Evolutionary conservation across 2,113 vertebrate species (phyloP).

Genomic region (Oncorhynchus nerka): DNA sequence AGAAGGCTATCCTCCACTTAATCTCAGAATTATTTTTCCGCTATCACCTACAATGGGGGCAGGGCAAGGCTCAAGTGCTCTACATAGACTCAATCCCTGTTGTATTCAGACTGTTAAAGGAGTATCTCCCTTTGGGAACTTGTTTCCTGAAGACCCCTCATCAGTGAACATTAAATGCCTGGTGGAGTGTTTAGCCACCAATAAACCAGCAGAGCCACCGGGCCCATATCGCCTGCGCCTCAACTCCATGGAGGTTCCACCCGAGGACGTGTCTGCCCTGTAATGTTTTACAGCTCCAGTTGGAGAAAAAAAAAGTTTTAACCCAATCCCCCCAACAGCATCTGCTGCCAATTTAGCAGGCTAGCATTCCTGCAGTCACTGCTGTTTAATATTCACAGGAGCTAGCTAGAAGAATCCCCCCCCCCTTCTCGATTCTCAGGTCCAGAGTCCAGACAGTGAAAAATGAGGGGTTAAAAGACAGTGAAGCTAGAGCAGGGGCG

Average conservation of each 20-base stretch:
- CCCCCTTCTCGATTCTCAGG: constrained; percentile 34
- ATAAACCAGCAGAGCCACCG: constrained; percentile 19
- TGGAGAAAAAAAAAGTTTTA: constrained; percentile 71
- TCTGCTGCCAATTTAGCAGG: constrained; percentile 76
- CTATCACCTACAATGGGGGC: constrained; percentile 13
- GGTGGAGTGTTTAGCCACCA: constrained; percentile 44
- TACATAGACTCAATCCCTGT: not conserved
- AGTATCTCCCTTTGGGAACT: constrained; percentile 22
- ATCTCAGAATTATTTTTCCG: constrained; percentile 17
- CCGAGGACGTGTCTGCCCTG: constrained; percentile 61
- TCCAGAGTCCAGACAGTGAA: constrained; percentile 61
- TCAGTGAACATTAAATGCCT: constrained; percentile 55
- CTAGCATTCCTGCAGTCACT: constrained; percentile 69
- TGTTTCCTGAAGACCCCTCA: constrained; percentile 33
- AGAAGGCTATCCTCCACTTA: constrained; percentile 37
- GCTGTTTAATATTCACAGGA: constrained; percentile 78
- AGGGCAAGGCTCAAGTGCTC: constrained; percentile 6
- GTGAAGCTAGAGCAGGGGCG: constrained; percentile 54
- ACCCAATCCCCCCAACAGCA: constrained; percentile 67
- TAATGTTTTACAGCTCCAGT: constrained; percentile 69
- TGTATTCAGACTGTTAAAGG: constrained; percentile 3
- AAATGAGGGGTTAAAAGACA: constrained; percentile 74
- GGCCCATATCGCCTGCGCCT: constrained; percentile 28
- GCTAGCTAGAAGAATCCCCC: constrained; percentile 52
- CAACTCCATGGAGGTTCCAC: constrained; percentile 47